These are phyloP conservation scores for Martes martes DNA, from an alignment of 2,113 vertebrate species.

Conservation along the genomic window DNA sequence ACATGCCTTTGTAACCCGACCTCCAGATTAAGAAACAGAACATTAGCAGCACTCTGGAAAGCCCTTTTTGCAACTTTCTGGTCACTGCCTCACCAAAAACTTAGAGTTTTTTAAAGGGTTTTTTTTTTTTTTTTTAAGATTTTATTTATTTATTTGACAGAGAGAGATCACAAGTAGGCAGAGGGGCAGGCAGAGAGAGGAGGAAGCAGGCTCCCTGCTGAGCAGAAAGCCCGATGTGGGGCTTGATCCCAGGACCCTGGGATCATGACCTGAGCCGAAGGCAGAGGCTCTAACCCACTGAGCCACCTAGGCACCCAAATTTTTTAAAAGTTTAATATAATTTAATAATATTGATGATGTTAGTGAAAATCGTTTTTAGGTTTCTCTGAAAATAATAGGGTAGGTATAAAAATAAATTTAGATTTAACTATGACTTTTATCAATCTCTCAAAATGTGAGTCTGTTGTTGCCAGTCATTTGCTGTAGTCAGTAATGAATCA, in stretches of 20 bases:
- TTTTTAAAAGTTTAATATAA: conserved; percentile 5
- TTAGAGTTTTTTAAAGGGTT: too few relatives aligned
- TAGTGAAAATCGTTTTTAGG: background rate
- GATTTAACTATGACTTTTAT: background rate
- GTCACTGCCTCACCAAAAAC: background rate
- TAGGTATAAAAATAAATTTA: background rate
- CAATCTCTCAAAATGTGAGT: background rate
- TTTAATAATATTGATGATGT: background rate
- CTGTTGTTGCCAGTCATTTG: background rate
- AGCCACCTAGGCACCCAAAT: too few relatives aligned
- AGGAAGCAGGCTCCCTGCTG: too few relatives aligned
- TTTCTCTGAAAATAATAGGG: background rate
- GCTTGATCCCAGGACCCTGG: too few relatives aligned
- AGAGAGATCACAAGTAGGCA: too few relatives aligned
- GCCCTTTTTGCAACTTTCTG: background rate
- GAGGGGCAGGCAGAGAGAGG: too few relatives aligned
- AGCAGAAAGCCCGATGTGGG: too few relatives aligned
- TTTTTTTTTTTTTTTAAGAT: too few relatives aligned
- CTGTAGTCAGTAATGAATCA: background rate
- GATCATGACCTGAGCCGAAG: too few relatives aligned
- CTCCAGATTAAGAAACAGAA: background rate
- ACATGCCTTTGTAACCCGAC: background rate
- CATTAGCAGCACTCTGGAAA: background rate
- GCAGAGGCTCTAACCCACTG: too few relatives aligned
- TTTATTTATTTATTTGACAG: too few relatives aligned